phyloP scores from a whole-genome alignment of 1,140 invertebrate species.

The Vanessa atalanta region DNA sequence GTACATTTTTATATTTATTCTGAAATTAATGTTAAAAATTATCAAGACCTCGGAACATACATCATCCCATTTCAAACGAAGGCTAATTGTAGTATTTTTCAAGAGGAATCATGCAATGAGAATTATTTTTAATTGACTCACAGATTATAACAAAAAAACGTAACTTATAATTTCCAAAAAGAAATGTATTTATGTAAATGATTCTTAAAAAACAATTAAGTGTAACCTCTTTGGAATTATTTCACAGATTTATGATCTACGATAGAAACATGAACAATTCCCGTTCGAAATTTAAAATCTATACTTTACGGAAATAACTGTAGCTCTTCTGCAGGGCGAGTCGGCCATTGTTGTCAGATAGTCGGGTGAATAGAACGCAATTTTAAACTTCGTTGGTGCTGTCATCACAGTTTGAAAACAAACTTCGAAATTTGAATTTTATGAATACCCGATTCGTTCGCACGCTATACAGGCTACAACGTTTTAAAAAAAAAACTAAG shows the following conservation, averaged over 20 bases:
- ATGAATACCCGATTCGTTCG: background rate
- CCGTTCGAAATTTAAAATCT: background rate
- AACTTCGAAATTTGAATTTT: constrained; percentile 21
- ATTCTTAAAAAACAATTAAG: no score
- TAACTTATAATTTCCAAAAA: no score
- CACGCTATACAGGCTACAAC: background rate
- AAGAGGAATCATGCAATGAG: no score
- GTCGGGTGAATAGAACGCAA: constrained; percentile 29
- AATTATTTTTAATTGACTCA: no score
- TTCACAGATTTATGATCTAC: background rate
- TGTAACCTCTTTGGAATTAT: constrained; percentile 1
- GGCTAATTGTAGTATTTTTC: no score
- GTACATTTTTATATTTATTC: no score
- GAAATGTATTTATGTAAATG: no score
- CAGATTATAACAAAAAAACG: no score
- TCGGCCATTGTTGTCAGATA: constrained; percentile 23
- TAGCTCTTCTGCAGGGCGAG: background rate
- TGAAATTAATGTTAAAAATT: background rate
- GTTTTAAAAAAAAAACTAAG: no score
- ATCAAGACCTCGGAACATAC: constrained; percentile 5
- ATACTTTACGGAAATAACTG: background rate
- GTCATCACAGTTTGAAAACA: constrained; percentile 15
- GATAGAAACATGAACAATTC: background rate
- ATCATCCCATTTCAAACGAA: background rate
- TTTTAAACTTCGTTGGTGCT: constrained; percentile 19